phyloP scores from a whole-genome alignment of 1,140 invertebrate genomes.

The Zophobas morio region DNA sequence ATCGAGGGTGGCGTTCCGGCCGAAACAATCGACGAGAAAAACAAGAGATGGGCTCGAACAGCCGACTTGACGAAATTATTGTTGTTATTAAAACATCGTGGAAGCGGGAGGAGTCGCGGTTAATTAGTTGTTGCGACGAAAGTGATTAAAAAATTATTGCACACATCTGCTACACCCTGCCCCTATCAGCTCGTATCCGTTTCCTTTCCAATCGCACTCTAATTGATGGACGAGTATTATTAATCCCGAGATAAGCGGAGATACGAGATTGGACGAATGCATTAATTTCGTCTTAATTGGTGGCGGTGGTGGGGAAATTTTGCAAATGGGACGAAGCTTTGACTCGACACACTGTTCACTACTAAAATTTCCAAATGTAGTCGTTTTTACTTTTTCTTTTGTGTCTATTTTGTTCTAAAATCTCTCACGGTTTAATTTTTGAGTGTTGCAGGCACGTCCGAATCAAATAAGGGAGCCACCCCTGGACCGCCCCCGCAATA shows the following conservation, averaged over 20 bases:
- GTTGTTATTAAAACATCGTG: conserved; percentile 6
- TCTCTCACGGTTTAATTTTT: too few species aligned
- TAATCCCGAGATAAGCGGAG: conserved; percentile 22
- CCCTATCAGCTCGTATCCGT: conserved; percentile 27
- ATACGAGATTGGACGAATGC: conserved; percentile 10
- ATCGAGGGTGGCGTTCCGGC: conserved; percentile 44
- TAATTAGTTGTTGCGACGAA: neutral
- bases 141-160: conserved; percentile 14
- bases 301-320: neutral
- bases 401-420: too few species aligned
- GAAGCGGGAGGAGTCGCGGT: neutral
- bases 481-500: too few species aligned
- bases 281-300: conserved; percentile 10
- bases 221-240: conserved; percentile 25
- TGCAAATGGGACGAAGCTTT: neutral
- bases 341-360: too few species aligned
- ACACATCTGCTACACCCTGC: conserved; percentile 6
- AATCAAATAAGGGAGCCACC: too few species aligned
- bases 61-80: conserved; percentile 34
- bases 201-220: conserved; percentile 24
- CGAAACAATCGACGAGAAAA: conserved; percentile 36
- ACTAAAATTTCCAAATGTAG: too few species aligned
- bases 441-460: too few species aligned
- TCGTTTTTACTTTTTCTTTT: too few species aligned
- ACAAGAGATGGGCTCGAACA: conserved; percentile 18